These are phyloP conservation scores for Apoderus coryli DNA, from an alignment of 2,888 invertebrate genomes.

Conservation along the genomic window DNA sequence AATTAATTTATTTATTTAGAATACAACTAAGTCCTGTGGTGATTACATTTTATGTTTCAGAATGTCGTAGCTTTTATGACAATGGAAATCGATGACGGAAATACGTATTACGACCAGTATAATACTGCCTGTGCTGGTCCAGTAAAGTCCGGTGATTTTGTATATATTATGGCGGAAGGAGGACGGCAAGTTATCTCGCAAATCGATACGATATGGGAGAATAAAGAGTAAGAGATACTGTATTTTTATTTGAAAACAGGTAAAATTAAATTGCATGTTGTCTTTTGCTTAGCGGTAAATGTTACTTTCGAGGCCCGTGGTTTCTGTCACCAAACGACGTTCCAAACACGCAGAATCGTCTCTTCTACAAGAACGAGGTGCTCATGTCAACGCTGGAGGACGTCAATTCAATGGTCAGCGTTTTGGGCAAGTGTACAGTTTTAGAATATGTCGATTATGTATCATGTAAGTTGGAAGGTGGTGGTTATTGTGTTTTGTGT, in stretches of 20 bases:
- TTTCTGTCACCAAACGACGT: constrained; percentile 81
- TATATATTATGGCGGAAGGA: constrained; percentile 84
- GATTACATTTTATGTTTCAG: constrained; percentile 34
- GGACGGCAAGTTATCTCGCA: constrained; percentile 85
- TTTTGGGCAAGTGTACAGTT: constrained; percentile 84
- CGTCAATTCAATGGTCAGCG: constrained; percentile 77
- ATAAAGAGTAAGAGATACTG: constrained; percentile 54
- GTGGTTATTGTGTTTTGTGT: constrained; percentile 5
- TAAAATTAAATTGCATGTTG: not conserved
- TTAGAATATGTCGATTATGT: constrained; percentile 82
- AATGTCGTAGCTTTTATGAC: constrained; percentile 62
- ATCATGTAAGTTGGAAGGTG: constrained; percentile 46
- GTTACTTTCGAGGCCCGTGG: constrained; percentile 90
- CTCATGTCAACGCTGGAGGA: constrained; percentile 84
- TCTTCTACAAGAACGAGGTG: constrained; percentile 90
- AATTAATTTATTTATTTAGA: not conserved
- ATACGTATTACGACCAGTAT: constrained; percentile 86
- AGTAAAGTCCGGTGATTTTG: constrained; percentile 84
- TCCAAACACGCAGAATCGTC: constrained; percentile 57
- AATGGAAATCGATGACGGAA: constrained; percentile 55
- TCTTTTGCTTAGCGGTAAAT: constrained; percentile 55
- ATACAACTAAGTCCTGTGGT: not conserved
- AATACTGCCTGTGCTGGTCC: constrained; percentile 71
- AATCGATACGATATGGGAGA: constrained; percentile 90
- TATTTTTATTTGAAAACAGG: not conserved